Conservation (phyloP, 2,113 vertebrate genomes). For the Sturnira hondurensis region DNA sequence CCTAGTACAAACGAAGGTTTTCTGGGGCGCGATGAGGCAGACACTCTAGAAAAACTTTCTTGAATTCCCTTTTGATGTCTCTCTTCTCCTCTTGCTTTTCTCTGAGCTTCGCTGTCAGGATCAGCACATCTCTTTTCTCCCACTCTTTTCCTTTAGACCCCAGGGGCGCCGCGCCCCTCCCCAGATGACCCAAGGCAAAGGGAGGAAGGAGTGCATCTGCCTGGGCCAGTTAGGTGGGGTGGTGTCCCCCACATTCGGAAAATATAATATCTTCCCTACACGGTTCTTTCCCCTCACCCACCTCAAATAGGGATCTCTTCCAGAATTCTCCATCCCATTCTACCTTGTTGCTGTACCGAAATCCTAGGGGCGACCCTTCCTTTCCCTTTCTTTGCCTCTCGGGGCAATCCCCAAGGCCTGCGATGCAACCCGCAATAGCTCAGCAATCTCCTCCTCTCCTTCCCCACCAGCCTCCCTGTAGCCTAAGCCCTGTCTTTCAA, state of each 20-base stretch:
- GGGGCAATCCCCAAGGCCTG: neutral
- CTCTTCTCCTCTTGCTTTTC: neutral
- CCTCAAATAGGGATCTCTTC: slow-evolving; percentile 1
- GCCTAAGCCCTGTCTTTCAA: neutral
- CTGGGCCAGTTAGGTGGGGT: neutral
- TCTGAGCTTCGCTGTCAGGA: neutral
- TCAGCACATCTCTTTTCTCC: neutral
- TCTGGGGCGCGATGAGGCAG: neutral
- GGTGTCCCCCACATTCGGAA: neutral
- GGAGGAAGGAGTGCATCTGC: accelerated
- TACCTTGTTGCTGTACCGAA: neutral
- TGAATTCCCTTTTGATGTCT: neutral
- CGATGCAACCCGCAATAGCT: neutral
- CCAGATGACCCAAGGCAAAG: neutral
- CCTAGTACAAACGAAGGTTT: neutral
- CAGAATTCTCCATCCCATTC: neutral
- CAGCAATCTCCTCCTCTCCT: neutral
- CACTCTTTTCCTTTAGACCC: neutral
- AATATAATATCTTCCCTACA: neutral
- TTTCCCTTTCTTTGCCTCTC: neutral
- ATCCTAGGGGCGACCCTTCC: neutral
- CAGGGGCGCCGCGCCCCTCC: too few relatives aligned
- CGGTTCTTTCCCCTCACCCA: neutral
- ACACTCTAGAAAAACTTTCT: neutral
- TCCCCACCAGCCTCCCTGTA: neutral